phyloP scores from a whole-genome alignment of 2,113 vertebrate genomes.

The Lepus europaeus region DNA sequence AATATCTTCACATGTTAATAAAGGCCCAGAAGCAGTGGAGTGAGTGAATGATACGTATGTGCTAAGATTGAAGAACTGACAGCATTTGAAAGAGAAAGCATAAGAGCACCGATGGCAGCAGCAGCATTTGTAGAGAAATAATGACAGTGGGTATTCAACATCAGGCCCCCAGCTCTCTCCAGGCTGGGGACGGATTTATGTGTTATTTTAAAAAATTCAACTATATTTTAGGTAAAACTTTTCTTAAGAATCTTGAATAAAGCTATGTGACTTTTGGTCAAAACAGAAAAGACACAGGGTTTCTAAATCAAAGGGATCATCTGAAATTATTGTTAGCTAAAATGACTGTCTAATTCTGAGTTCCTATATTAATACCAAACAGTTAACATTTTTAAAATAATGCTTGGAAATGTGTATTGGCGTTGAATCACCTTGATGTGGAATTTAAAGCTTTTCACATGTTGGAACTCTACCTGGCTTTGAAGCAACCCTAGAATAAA shows the following conservation, averaged over 20 bases:
- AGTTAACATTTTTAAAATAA: slow-evolving; percentile 58
- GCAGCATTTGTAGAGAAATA: slow-evolving; percentile 91
- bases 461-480: not conserved
- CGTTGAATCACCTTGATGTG: slow-evolving; percentile 63
- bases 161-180: slow-evolving; percentile 57
- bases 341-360: slow-evolving; percentile 54
- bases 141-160: not conserved
- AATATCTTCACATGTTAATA: not conserved
- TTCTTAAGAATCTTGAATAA: slow-evolving; percentile 74
- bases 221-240: slow-evolving; percentile 70
- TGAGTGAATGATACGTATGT: slow-evolving; percentile 96
- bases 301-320: slow-evolving; percentile 62
- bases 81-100: slow-evolving; percentile 92
- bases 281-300: slow-evolving; percentile 46
- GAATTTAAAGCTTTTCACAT: slow-evolving; percentile 74
- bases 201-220: slow-evolving; percentile 83
- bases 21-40: slow-evolving; percentile 97
- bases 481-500: slow-evolving; percentile 82
- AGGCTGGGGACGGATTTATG: slow-evolving; percentile 65
- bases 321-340: slow-evolving; percentile 51
- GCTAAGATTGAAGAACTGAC: slow-evolving; percentile 94
- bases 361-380: slow-evolving; percentile 73
- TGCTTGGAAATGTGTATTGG: slow-evolving; percentile 39
- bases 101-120: slow-evolving; percentile 88
- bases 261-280: slow-evolving; percentile 59